Evolutionary conservation across 2,888 invertebrate species (phyloP).

Genomic region (Folsomia candida): DNA sequence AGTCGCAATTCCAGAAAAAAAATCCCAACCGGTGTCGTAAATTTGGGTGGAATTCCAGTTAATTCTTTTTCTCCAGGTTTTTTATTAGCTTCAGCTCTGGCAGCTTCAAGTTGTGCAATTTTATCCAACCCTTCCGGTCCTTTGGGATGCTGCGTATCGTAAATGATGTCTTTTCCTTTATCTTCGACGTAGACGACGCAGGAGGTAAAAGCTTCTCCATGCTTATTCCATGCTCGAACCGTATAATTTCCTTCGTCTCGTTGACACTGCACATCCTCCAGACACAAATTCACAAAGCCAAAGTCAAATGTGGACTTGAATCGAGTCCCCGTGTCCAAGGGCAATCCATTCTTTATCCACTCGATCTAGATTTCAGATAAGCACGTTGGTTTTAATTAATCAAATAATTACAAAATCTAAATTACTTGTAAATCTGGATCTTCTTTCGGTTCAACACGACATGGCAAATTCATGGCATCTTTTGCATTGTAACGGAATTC

Average conservation of each 20-base stretch:
- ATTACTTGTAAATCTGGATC: constrained; percentile 70
- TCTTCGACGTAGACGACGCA: constrained; percentile 80
- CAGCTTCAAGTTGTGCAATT: constrained; percentile 85
- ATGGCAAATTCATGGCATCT: constrained; percentile 86
- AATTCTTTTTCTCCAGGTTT: constrained; percentile 64
- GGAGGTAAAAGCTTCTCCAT: constrained; percentile 88
- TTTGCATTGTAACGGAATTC: constrained; percentile 79
- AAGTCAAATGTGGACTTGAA: constrained; percentile 93
- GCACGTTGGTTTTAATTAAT: neutral
- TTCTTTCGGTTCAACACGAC: constrained; percentile 88
- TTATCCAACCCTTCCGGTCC: constrained; percentile 89
- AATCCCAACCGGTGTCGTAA: constrained; percentile 66
- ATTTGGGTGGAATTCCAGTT: constrained; percentile 79
- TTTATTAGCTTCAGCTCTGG: constrained; percentile 65
- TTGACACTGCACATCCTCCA: constrained; percentile 85
- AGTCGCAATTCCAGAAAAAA: too few relatives aligned
- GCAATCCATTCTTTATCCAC: constrained; percentile 91
- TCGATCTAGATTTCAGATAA: too few relatives aligned
- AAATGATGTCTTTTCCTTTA: constrained; percentile 55
- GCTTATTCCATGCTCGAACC: constrained; percentile 82
- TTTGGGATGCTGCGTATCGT: constrained; percentile 85
- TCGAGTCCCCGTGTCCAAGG: constrained; percentile 62
- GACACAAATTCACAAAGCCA: constrained; percentile 91
- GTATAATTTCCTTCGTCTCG: constrained; percentile 84
- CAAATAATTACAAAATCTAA: neutral